Conservation (phyloP, 2,888 invertebrate genomes). For the Prostheceraeus crozeri region DNA sequence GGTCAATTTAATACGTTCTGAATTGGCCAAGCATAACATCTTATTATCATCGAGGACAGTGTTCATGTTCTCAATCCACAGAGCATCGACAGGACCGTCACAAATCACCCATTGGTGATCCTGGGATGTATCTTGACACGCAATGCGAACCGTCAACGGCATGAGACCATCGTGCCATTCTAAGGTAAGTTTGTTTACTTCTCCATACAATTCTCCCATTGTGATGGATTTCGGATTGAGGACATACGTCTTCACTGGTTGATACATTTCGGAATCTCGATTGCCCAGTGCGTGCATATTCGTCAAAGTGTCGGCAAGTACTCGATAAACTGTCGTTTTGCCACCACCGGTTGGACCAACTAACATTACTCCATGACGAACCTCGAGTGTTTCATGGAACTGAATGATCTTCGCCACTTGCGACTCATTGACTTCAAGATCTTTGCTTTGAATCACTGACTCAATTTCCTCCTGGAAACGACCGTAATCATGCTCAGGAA, state of each 20-base stretch:
- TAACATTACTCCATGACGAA: slow-evolving; percentile 82
- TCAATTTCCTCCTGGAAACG: slow-evolving; percentile 64
- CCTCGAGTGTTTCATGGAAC: slow-evolving; percentile 79
- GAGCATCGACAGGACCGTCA: slow-evolving; percentile 80
- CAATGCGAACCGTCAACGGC: slow-evolving; percentile 63
- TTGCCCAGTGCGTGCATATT: slow-evolving; percentile 64
- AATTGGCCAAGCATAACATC: slow-evolving; percentile 81
- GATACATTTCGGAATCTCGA: too few species aligned
- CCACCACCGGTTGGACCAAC: slow-evolving; percentile 83
- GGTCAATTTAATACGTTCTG: slow-evolving; percentile 78
- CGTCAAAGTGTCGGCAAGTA: slow-evolving; percentile 66
- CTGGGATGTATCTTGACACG: slow-evolving; percentile 52
- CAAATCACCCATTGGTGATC: slow-evolving; percentile 83
- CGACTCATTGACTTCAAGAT: slow-evolving; percentile 65
- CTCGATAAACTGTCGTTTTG: slow-evolving; percentile 70
- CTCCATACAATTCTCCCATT: slow-evolving; percentile 79
- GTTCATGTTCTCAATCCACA: slow-evolving; percentile 89
- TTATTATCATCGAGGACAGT: slow-evolving; percentile 85
- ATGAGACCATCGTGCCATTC: slow-evolving; percentile 85
- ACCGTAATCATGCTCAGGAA: slow-evolving; percentile 73
- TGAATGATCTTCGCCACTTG: slow-evolving; percentile 73
- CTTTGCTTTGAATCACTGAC: slow-evolving; percentile 58
- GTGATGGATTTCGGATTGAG: slow-evolving; percentile 81
- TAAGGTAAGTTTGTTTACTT: slow-evolving; percentile 71
- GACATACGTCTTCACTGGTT: slow-evolving; percentile 68